These are phyloP conservation scores for Trachelus iudaicus DNA, from an alignment of 2,888 invertebrate species.

Conservation along the genomic window DNA sequence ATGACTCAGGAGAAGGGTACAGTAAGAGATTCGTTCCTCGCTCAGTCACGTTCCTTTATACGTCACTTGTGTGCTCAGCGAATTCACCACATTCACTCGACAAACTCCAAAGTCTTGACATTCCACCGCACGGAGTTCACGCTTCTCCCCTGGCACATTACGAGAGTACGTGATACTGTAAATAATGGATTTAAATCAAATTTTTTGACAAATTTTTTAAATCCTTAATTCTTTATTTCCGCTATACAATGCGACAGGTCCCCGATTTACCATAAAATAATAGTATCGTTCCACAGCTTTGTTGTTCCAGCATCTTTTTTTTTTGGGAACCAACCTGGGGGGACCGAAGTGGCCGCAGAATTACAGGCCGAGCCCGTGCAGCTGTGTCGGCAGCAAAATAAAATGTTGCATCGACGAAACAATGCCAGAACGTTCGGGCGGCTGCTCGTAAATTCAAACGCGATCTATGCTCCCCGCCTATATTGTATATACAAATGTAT, in stretches of 20 bases:
- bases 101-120: not conserved
- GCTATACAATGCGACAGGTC: not conserved
- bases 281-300: not conserved
- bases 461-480: slow-evolving; percentile 37
- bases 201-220: not conserved
- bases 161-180: not conserved
- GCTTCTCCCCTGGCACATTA: not conserved
- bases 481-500: not conserved
- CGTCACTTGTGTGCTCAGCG: not conserved
- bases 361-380: not conserved
- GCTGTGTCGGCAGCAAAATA: slow-evolving; percentile 3
- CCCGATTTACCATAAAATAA: not conserved
- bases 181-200: not conserved
- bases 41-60: not conserved
- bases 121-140: not conserved
- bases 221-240: not conserved
- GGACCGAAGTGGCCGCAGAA: not conserved
- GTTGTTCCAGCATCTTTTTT: not conserved
- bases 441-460: slow-evolving; percentile 39
- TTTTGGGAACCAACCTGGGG: not conserved
- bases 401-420: slow-evolving; percentile 19
- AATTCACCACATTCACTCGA: not conserved
- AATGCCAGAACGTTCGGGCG: slow-evolving; percentile 7
- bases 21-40: not conserved
- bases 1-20: not conserved